Percentiles rank a stretch among this genome's conserved stretches.
These are phyloP conservation scores for Gorsachius magnificus DNA, from an alignment of 2,797 vertebrate genomes.

Conservation along the genomic window DNA sequence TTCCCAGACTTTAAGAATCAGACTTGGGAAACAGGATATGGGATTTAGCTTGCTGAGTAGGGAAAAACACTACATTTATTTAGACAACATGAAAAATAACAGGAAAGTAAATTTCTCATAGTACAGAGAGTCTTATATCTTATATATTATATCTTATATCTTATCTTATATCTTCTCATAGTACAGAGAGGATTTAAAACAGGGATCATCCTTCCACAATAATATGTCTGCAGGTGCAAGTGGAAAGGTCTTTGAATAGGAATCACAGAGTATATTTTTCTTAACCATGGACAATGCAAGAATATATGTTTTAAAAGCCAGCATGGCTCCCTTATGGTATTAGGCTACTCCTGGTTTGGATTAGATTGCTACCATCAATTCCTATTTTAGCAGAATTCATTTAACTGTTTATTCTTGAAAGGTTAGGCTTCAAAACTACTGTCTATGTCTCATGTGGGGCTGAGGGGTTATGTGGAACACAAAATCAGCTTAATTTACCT, in stretches of 20 bases:
- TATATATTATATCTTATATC: no score
- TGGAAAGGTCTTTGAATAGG: background rate
- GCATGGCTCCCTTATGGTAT: background rate
- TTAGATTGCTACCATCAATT: background rate
- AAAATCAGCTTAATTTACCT: background rate
- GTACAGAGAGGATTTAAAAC: background rate
- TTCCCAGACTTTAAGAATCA: background rate
- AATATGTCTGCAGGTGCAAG: background rate
- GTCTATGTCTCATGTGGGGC: background rate
- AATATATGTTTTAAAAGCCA: background rate
- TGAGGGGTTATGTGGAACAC: fast-evolving
- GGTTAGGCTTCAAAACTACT: background rate
- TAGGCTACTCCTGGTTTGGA: background rate
- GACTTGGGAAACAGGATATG: constrained; percentile 21
- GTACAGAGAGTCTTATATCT: background rate
- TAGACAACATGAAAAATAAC: background rate
- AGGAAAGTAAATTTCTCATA: background rate
- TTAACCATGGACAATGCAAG: background rate
- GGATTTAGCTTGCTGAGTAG: background rate
- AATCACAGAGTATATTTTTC: background rate
- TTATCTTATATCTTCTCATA: no score
- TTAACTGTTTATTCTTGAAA: background rate
- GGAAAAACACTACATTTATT: background rate
- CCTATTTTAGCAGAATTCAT: background rate
- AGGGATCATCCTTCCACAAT: background rate